Percentiles rank a stretch among this genome's conserved stretches.
Evolutionary conservation across 2,888 invertebrate species (phyloP).

Genomic region (Fragum whitleyi): DNA sequence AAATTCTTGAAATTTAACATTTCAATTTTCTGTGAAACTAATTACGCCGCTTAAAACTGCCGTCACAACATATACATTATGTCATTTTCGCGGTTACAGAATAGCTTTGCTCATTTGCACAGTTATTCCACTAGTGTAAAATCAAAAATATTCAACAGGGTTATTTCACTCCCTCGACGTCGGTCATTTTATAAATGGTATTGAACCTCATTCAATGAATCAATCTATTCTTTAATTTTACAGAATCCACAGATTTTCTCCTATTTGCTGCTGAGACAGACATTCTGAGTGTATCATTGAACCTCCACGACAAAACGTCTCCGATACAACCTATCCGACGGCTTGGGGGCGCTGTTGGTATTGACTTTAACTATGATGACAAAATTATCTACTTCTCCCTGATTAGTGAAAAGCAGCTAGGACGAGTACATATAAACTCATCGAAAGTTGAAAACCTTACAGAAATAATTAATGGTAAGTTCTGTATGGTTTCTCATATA

Average conservation of each 20-base stretch:
- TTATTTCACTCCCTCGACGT: too few relatives aligned
- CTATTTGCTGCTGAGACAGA: conserved; percentile 97
- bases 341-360: conserved; percentile 91
- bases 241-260: conserved; percentile 93
- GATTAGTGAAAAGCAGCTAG: conserved; percentile 71
- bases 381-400: conserved; percentile 91
- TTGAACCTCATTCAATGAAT: neutral
- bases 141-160: too few relatives aligned
- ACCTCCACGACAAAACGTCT: conserved; percentile 88
- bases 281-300: conserved; percentile 95
- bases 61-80: too few relatives aligned
- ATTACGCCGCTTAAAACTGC: too few relatives aligned
- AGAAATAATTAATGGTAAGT: conserved; percentile 23
- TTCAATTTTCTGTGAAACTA: too few relatives aligned
- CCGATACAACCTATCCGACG: conserved; percentile 91
- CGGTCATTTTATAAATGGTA: too few relatives aligned
- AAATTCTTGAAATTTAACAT: too few relatives aligned
- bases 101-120: too few relatives aligned
- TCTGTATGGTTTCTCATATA: neutral
- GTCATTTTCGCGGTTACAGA: too few relatives aligned
- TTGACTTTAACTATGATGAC: conserved; percentile 97
- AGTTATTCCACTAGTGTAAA: too few relatives aligned
- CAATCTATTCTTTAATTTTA: conserved; percentile 18
- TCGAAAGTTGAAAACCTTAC: conserved; percentile 33
- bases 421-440: conserved; percentile 25